Conservation (phyloP, 2,113 vertebrate species). For the Oceanites oceanicus region DNA sequence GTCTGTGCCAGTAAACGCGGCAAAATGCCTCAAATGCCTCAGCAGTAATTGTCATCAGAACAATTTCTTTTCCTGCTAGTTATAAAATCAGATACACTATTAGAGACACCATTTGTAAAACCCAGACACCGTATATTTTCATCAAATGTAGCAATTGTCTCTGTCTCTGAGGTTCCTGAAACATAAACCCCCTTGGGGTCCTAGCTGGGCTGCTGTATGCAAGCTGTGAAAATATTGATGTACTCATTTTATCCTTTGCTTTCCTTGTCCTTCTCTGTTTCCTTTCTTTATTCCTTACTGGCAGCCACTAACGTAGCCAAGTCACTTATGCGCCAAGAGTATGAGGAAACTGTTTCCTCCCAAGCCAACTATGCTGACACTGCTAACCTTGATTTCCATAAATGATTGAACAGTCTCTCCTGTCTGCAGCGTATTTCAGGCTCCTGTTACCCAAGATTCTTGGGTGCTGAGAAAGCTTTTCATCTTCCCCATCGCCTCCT, state of each 20-base stretch:
- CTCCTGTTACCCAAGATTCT: not conserved
- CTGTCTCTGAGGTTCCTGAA: not conserved
- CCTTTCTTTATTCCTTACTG: not conserved
- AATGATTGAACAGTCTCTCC: constrained; percentile 31
- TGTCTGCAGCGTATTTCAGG: not conserved
- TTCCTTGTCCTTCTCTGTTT: not conserved
- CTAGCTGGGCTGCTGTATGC: not conserved
- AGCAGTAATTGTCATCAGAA: constrained; percentile 30
- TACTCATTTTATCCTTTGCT: constrained; percentile 1
- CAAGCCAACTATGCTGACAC: not conserved
- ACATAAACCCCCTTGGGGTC: not conserved
- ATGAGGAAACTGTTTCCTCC: not conserved
- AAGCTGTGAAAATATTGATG: constrained; percentile 14
- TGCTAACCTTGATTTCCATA: not conserved
- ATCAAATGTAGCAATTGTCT: not conserved
- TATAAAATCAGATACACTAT: not conserved
- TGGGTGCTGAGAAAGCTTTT: not conserved
- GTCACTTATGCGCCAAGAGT: not conserved
- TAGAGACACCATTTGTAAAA: constrained; percentile 24
- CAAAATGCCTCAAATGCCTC: not conserved
- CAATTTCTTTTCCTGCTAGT: not conserved
- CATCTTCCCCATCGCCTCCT: not conserved
- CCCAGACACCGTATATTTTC: not conserved
- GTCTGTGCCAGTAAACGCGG: not conserved
- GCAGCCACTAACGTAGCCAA: not conserved